Percentiles rank a stretch among this genome's conserved stretches.
Evolutionary conservation across 2,888 invertebrate genomes (phyloP).

Genomic region (Sylvicola cinctus): DNA sequence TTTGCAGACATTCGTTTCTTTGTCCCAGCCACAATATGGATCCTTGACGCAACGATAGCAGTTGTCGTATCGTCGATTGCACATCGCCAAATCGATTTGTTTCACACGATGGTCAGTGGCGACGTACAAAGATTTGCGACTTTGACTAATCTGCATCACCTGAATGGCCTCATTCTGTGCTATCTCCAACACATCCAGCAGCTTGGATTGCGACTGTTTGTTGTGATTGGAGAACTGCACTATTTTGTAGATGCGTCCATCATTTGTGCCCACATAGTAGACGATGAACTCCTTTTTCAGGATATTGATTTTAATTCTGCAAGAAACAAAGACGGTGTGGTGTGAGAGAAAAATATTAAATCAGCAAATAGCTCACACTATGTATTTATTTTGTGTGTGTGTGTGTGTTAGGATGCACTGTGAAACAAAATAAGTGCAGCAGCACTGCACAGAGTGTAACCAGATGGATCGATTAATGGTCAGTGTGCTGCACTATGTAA

Average conservation of each 20-base stretch:
- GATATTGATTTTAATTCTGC: slow-evolving; percentile 25
- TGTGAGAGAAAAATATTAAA: not conserved
- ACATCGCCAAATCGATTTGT: slow-evolving; percentile 78
- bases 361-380: too few relatives aligned
- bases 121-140: slow-evolving; percentile 74
- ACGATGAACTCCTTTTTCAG: slow-evolving; percentile 56
- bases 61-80: slow-evolving; percentile 74
- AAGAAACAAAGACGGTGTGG: slow-evolving; percentile 3
- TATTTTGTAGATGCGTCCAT: slow-evolving; percentile 81
- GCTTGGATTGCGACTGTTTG: slow-evolving; percentile 53
- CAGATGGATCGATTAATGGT: too few relatives aligned
- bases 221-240: slow-evolving; percentile 75
- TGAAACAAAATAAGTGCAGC: not conserved
- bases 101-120: slow-evolving; percentile 74
- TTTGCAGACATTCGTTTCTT: slow-evolving; percentile 66
- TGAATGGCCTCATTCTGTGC: slow-evolving; percentile 75
- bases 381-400: too few relatives aligned
- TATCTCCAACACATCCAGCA: slow-evolving; percentile 80
- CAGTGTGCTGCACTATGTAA: too few relatives aligned
- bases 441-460: too few relatives aligned
- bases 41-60: slow-evolving; percentile 85
- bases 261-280: slow-evolving; percentile 71
- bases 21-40: slow-evolving; percentile 95
- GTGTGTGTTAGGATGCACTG: too few relatives aligned
- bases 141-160: slow-evolving; percentile 69